Conservation (phyloP, 2,113 vertebrate genomes). For the Oplegnathus fasciatus region DNA sequence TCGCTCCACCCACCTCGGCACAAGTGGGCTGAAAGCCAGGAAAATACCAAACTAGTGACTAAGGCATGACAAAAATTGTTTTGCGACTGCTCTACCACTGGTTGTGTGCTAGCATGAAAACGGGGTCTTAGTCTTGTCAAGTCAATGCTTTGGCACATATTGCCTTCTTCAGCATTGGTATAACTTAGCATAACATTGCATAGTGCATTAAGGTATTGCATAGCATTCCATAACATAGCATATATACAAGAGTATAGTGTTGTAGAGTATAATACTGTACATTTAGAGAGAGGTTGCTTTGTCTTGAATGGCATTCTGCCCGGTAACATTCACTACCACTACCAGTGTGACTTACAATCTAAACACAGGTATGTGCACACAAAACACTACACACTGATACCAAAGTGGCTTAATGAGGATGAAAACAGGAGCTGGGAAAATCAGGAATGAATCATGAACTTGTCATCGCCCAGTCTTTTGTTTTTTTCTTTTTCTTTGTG, state of each 20-base stretch:
- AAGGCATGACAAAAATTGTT: background rate
- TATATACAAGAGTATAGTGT: background rate
- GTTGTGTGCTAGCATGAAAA: background rate
- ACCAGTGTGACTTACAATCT: background rate
- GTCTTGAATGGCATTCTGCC: background rate
- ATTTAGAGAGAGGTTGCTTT: background rate
- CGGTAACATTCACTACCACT: background rate
- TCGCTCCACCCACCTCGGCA: background rate
- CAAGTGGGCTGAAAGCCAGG: background rate
- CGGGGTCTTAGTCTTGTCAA: background rate
- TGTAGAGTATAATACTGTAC: background rate
- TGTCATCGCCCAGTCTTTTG: background rate
- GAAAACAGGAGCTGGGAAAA: slow-evolving; percentile 57
- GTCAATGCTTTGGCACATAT: background rate
- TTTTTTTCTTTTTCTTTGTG: background rate
- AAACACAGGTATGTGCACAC: background rate
- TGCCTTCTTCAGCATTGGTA: background rate
- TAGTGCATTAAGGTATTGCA: background rate
- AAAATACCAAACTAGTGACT: background rate
- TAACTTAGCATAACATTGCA: background rate
- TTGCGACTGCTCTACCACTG: background rate
- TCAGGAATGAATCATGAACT: slow-evolving; percentile 66
- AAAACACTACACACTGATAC: slow-evolving; percentile 10
- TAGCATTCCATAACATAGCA: background rate
- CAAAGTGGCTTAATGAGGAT: background rate